These are phyloP conservation scores for Ochlodes sylvanus DNA, from an alignment of 2,888 invertebrate species.

Conservation along the genomic window DNA sequence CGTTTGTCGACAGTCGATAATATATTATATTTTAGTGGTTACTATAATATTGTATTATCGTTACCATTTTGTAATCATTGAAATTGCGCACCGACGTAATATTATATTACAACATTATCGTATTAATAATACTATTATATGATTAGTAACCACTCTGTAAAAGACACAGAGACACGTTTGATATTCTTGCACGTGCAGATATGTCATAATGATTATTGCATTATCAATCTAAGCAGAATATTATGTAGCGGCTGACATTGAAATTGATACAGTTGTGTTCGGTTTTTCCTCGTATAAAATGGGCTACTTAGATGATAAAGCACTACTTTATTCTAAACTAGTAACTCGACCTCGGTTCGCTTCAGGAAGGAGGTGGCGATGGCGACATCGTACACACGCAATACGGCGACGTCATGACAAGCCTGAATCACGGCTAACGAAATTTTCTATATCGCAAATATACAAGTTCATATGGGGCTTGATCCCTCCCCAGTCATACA, in stretches of 20 bases:
- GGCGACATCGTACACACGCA: no score
- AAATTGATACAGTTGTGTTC: not conserved
- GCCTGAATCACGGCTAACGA: no score
- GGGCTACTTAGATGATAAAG: not conserved
- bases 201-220: constrained; percentile 11
- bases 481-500: no score
- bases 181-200: constrained; percentile 18
- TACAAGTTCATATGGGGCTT: no score
- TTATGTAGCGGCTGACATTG: constrained; percentile 10
- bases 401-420: no score
- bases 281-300: constrained; percentile 9
- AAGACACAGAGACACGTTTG: constrained; percentile 1
- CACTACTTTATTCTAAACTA: no score
- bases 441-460: no score
- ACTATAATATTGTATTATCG: no score
- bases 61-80: not conserved
- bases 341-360: no score
- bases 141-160: not conserved
- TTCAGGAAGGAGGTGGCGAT: no score
- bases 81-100: not conserved
- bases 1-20: no score
- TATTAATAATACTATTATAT: not conserved
- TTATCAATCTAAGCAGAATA: constrained; percentile 2
- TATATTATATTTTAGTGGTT: no score
- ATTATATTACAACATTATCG: not conserved